phyloP scores from a whole-genome alignment of 2,797 vertebrate genomes.

The Spheniscus humboldti region DNA sequence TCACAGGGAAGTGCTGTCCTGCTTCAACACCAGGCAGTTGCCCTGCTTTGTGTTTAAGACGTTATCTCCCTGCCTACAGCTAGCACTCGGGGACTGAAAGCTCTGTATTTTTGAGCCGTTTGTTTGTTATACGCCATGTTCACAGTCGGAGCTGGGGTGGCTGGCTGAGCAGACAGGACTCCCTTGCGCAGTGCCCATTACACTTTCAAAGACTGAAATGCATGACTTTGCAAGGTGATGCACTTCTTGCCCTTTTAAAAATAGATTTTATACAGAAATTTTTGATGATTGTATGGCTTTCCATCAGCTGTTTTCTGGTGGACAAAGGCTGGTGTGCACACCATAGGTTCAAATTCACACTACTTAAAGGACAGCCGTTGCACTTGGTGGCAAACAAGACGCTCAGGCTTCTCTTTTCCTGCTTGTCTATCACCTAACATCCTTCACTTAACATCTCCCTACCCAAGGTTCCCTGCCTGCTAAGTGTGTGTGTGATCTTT shows the following conservation, averaged over 20 bases:
- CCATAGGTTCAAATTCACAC: fast-evolving
- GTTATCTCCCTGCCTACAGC: fast-evolving
- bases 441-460: neutral
- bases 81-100: fast-evolving
- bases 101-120: fast-evolving
- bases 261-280: neutral
- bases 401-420: neutral
- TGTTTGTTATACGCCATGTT: fast-evolving
- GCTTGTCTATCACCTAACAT: neutral
- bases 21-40: neutral
- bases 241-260: neutral
- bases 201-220: fast-evolving
- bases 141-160: fast-evolving
- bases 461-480: neutral
- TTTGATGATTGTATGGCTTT: neutral
- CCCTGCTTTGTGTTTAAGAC: neutral
- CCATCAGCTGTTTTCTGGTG: neutral
- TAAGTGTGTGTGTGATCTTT: neutral
- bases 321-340: neutral
- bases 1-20: neutral
- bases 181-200: neutral
- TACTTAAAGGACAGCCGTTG: neutral
- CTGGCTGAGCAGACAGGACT: neutral
- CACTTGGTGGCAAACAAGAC: neutral
- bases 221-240: neutral